Base-by-base conservation (phyloP, 2,888 invertebrate genomes). In the Philaethria dido region DNA sequence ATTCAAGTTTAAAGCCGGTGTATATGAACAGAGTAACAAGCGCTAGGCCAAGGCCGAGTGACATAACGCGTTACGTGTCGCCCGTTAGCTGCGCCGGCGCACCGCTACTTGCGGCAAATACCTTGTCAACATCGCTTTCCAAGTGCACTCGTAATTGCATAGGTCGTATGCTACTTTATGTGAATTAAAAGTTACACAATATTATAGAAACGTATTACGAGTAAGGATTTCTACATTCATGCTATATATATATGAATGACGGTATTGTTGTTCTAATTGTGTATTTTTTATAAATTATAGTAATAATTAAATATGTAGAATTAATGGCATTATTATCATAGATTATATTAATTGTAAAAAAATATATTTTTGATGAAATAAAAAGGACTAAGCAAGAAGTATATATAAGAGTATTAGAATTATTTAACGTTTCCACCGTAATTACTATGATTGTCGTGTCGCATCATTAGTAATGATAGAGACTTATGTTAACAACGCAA, bases 21-120 rank as follows among this genome's bases (percentile, higher is more conserved):
- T 64, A 63, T 72, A 61, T 67, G 73, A 68, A 66, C 50, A 45
- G 55, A 66, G 69, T 68, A 59, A 54, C 67, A 61, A 83, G 81
- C 83, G 90, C 86, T 88, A 87, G 89, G 89, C 89, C 92, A 92
- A 92, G 92, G 91, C 87, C 91, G 86, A 69, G 80, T 85, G 84
- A 85, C 84, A 85, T 85, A 85, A 85, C 81, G 76, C 73, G 73
- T 81, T 83, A 78, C 81, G 80, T 79, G 79, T 77, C 78, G 79
- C 79, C 80, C 83, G 83, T 83, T 83, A 82, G 74, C 70, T 75
- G 73, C 75, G 77, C 77, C 75, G 72, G 67, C 72, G 78, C 74
- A 74, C 76, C 75, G 78, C 76, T 44, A 45, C 45, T 60, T 60
- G 68, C 67, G 62, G 70, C 47, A 64, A 67, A 66, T 62, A 64